Conservation (phyloP, 2,113 vertebrate genomes). For the Dinomys branickii region DNA sequence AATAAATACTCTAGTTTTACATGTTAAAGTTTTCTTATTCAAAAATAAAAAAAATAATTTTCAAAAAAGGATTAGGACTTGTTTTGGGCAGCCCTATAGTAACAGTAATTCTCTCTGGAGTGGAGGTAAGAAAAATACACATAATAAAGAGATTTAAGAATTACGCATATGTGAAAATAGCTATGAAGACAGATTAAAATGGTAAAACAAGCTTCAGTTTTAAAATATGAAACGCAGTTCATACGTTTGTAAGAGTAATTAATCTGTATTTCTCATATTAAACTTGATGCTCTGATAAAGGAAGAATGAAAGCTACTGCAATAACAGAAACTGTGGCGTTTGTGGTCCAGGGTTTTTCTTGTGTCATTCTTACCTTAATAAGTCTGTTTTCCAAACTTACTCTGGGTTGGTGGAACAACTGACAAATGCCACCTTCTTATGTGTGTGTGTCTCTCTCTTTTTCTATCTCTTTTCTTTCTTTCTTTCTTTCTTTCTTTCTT, state of each 20-base stretch:
- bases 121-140: constrained; percentile 13
- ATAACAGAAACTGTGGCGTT: constrained; percentile 41
- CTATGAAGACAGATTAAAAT: not conserved
- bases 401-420: constrained; percentile 69
- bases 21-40: constrained; percentile 27
- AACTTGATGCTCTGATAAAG: constrained; percentile 29
- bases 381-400: constrained; percentile 70
- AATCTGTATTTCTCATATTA: constrained; percentile 1
- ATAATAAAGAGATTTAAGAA: constrained; percentile 58
- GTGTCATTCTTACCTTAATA: constrained; percentile 63
- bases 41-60: constrained; percentile 2
- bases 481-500: constrained; percentile 78
- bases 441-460: constrained; percentile 82
- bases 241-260: constrained; percentile 42
- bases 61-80: not conserved
- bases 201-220: not conserved
- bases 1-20: constrained; percentile 1
- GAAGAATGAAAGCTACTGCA: not conserved
- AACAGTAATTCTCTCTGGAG: constrained; percentile 43
- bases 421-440: constrained; percentile 81
- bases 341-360: constrained; percentile 58
- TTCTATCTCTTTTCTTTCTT: constrained; percentile 77
- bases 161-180: not conserved
- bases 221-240: constrained; percentile 15
- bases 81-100: constrained; percentile 20